These are phyloP conservation scores for Eleutherodactylus coqui DNA, from an alignment of 2,797 vertebrate species.

Conservation along the genomic window DNA sequence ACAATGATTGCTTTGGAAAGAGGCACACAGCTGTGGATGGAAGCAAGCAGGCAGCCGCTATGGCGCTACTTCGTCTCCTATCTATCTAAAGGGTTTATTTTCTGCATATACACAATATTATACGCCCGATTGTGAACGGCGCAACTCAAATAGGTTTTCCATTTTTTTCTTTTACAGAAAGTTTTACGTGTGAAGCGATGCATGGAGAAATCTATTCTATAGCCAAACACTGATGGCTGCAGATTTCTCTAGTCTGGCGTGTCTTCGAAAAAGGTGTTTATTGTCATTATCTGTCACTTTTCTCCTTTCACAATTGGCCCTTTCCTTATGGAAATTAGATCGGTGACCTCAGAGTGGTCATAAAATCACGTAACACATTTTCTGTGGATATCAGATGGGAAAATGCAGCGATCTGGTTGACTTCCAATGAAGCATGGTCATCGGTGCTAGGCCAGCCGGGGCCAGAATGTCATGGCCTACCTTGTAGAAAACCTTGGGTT, in stretches of 20 bases:
- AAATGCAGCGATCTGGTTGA: no score
- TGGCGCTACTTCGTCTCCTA: background rate
- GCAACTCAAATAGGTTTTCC: slow-evolving; percentile 10
- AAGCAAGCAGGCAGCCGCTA: slow-evolving; percentile 28
- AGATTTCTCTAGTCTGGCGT: background rate
- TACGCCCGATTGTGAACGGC: background rate
- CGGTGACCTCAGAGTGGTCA: no score
- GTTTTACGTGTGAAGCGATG: slow-evolving; percentile 17
- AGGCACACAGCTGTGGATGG: slow-evolving; percentile 46
- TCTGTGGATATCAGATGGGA: no score
- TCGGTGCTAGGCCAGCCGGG: no score
- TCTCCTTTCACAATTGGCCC: no score
- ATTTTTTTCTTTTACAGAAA: slow-evolving; percentile 10
- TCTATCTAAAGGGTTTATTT: slow-evolving; percentile 33
- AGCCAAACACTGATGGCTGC: background rate
- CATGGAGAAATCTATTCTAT: background rate
- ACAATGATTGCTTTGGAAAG: slow-evolving; percentile 62
- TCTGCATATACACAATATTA: slow-evolving; percentile 1
- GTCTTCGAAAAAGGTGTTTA: background rate
- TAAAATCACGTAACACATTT: no score
- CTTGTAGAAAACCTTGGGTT: no score
- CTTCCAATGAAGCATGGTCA: no score
- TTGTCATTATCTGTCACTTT: background rate
- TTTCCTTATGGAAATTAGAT: no score
- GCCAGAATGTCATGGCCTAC: no score